Base-by-base conservation (phyloP, 1,140 invertebrate species). In the Cecropterus lyciades region DNA sequence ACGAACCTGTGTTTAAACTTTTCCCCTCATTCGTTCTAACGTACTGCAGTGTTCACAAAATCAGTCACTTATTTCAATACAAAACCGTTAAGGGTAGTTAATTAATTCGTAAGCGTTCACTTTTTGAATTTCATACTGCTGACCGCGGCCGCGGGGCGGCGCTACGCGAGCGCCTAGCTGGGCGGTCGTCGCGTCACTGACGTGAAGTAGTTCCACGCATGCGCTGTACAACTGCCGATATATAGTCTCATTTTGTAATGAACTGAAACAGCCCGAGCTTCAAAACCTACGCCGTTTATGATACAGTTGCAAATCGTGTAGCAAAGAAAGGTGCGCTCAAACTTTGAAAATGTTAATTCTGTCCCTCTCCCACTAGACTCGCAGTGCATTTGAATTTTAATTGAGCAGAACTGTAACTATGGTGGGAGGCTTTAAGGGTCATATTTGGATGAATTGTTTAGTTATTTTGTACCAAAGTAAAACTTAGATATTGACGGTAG, bases 161-260 rank as follows among this genome's bases (percentile, higher is more conserved):
- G 70, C 73, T 69, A 70, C 67, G 75, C 85, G 80, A 72, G 78
- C 84, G 81, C 78, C 78, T 69, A 10, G 7, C 27, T 17, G 51
- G 71, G 77, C 80, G 75, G 53, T 49, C 72, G 57, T 64, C 65
- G 71, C 71, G 60, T 72, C 71, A 90, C 87, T 90, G 79, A 80
- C 71, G 78, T 77, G 65, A 71, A 40, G 57, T 30, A 53, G 37
- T 55, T 69, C 65, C 56, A 62, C 84, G 84, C 87, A 84, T 82
- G 87, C 87, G 85, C 73, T 69, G 51, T 43, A 67, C 68, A 71
- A 73, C 66, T 76, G 64, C 74, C 73, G 70, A 80, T 82, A 85
- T 75, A 20, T 70, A 78, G 81, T 84, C 84, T 85, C 78, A 80
- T 85, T 73, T 82, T 84, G 77, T 82, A 87, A 85, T 84, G 75